phyloP scores from a whole-genome alignment of 2,797 vertebrate genomes.

The Silurus lanzhouensis region DNA sequence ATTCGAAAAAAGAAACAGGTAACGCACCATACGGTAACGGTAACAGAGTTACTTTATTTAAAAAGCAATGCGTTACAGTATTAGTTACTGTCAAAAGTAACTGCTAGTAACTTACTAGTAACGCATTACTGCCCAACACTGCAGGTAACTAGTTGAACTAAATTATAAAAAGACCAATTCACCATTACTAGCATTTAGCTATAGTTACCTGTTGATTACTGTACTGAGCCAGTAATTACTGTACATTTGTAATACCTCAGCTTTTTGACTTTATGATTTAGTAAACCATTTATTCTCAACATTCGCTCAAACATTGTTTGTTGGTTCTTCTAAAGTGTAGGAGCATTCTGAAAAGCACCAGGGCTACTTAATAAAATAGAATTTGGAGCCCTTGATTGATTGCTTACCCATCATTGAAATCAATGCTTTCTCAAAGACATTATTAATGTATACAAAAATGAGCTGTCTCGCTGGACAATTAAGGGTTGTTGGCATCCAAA shows the following conservation, averaged over 20 bases:
- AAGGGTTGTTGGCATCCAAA: background rate
- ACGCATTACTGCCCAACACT: too few relatives aligned
- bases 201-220: too few relatives aligned
- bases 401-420: background rate
- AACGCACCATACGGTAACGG: too few relatives aligned
- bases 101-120: too few relatives aligned
- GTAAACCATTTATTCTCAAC: too few relatives aligned
- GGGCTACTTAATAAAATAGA: background rate
- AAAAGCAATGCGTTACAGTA: too few relatives aligned
- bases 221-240: too few relatives aligned
- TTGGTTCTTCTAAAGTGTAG: background rate
- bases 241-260: background rate
- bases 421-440: background rate
- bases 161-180: too few relatives aligned
- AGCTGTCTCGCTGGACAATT: background rate
- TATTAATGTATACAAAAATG: background rate
- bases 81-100: too few relatives aligned
- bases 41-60: too few relatives aligned
- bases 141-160: background rate
- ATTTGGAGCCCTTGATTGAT: background rate
- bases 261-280: background rate
- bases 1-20: too few relatives aligned
- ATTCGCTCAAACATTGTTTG: background rate
- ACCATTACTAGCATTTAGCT: too few relatives aligned
- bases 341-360: background rate